phyloP scores from a whole-genome alignment of 1,140 invertebrate genomes.

The Aphelenchoides fujianensis region DNA sequence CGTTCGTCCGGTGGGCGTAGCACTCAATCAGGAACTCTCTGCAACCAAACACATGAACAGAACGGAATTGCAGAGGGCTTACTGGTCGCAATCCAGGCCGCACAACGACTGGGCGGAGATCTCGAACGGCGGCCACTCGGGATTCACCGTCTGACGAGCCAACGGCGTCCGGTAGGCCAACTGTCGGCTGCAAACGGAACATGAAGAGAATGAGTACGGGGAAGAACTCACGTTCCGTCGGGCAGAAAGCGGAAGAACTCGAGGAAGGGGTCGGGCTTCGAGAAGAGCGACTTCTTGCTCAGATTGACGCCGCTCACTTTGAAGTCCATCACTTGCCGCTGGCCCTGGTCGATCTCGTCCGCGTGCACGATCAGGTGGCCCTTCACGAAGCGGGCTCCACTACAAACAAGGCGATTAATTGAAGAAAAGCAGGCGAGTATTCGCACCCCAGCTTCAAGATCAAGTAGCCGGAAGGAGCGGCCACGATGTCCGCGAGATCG shows the following conservation, averaged over 20 bases:
- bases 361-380: slow-evolving; percentile 63
- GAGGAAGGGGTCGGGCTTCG: slow-evolving; percentile 68
- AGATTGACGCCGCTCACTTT: slow-evolving; percentile 65
- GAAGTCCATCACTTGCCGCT: slow-evolving; percentile 65
- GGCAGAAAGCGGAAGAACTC: slow-evolving; percentile 65
- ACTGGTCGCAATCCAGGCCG: slow-evolving; percentile 66
- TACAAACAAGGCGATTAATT: slow-evolving; percentile 46
- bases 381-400: slow-evolving; percentile 31
- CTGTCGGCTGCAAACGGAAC: slow-evolving; percentile 62
- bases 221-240: slow-evolving; percentile 62
- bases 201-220: neutral
- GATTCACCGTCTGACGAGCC: slow-evolving; percentile 67
- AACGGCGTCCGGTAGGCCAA: slow-evolving; percentile 68
- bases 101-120: slow-evolving; percentile 67
- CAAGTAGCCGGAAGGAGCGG: slow-evolving; percentile 46
- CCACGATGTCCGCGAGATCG: slow-evolving; percentile 67
- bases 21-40: slow-evolving; percentile 43
- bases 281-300: slow-evolving; percentile 68
- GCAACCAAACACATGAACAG: neutral
- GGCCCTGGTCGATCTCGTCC: slow-evolving; percentile 65
- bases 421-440: neutral
- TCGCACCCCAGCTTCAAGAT: slow-evolving; percentile 34
- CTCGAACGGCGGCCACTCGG: slow-evolving; percentile 68
- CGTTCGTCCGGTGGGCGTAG: slow-evolving; percentile 29
- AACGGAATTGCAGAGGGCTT: slow-evolving; percentile 1